Percentiles rank a stretch among this genome's conserved stretches.
Conservation (phyloP, 2,113 vertebrate species). For the Vulpes ferrilata region DNA sequence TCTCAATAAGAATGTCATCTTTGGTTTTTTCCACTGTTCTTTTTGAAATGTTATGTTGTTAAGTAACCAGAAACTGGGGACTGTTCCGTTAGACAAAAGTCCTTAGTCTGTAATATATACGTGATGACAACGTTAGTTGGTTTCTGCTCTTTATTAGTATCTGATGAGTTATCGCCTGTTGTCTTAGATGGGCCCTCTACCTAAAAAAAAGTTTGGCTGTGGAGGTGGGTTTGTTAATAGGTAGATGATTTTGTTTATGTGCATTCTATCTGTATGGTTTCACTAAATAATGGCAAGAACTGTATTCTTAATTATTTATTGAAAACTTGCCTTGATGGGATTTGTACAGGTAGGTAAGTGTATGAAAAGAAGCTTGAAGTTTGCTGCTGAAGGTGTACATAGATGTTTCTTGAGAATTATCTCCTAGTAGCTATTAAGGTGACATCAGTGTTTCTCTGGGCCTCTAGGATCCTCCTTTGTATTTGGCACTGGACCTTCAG, state of each 20-base stretch:
- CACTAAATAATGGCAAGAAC: not conserved
- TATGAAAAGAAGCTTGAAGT: not conserved
- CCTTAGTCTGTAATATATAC: not conserved
- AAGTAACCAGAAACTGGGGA: not conserved
- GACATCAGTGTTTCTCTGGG: not conserved
- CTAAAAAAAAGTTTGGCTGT: not conserved
- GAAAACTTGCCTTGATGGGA: not conserved
- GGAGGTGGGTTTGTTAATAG: not conserved
- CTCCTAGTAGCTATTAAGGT: not conserved
- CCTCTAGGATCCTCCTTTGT: constrained; percentile 89
- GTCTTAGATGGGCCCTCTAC: not conserved
- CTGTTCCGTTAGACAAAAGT: not conserved
- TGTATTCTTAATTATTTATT: not conserved
- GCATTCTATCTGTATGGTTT: not conserved
- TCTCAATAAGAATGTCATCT: not conserved
- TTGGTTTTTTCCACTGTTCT: not conserved
- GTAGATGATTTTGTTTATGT: not conserved
- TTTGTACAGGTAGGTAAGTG: not conserved
- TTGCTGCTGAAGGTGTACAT: not conserved
- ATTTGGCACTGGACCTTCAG: constrained; percentile 89
- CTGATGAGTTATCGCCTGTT: not conserved
- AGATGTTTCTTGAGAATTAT: not conserved
- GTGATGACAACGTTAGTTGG: too few species aligned
- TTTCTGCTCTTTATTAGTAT: not conserved
- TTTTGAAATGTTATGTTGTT: not conserved